Conservation (phyloP, 2,888 invertebrate genomes). For the Pocota personata region DNA sequence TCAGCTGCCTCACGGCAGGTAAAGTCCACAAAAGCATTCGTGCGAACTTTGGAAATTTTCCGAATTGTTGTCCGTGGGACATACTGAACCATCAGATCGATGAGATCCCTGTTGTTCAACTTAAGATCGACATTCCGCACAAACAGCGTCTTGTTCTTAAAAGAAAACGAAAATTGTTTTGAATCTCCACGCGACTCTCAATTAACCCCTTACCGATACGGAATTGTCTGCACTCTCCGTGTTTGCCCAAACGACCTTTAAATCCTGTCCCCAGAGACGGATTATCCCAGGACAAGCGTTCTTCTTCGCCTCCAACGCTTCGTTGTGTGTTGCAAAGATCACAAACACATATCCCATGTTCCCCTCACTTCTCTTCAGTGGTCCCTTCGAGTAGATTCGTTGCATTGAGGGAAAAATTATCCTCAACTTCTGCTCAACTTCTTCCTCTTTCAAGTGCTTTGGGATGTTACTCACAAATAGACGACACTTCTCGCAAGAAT, state of each 20-base stretch:
- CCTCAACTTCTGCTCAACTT: conserved; percentile 76
- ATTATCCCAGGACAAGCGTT: conserved; percentile 76
- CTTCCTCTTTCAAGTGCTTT: conserved; percentile 74
- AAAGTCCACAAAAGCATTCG: conserved; percentile 78
- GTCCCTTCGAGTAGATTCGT: conserved; percentile 74
- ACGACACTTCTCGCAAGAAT: conserved; percentile 78
- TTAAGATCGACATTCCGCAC: conserved; percentile 78
- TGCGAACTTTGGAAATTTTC: conserved; percentile 77
- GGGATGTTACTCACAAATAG: conserved; percentile 79
- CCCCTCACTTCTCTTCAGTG: background rate
- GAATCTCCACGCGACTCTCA: no score
- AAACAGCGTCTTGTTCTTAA: conserved; percentile 78
- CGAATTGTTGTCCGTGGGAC: conserved; percentile 76
- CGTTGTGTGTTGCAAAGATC: conserved; percentile 77
- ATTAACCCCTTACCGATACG: conserved; percentile 71
- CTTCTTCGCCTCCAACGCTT: conserved; percentile 78
- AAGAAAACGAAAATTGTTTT: no score
- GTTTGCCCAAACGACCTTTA: conserved; percentile 79
- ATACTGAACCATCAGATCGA: conserved; percentile 74
- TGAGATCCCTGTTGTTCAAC: conserved; percentile 76
- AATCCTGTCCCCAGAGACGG: conserved; percentile 77
- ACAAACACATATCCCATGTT: conserved; percentile 78
- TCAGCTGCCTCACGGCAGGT: conserved; percentile 76
- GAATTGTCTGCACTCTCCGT: conserved; percentile 75
- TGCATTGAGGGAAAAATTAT: conserved; percentile 76